phyloP scores from a whole-genome alignment of 2,888 invertebrate species.

The Yponomeuta plumbellus region DNA sequence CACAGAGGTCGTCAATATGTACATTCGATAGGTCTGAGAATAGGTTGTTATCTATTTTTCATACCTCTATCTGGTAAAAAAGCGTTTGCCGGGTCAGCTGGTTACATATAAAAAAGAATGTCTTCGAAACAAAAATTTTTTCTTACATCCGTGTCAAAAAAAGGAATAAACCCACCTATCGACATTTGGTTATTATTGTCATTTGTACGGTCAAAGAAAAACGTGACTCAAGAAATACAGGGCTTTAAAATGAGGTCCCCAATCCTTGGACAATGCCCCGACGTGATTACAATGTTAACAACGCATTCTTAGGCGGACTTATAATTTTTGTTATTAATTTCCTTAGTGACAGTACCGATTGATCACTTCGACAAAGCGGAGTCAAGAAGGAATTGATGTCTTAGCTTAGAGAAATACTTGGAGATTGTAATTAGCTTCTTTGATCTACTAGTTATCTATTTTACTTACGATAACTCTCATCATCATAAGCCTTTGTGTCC shows the following conservation, averaged over 20 bases:
- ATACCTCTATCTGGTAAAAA: no score
- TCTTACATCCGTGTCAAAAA: conserved; percentile 6
- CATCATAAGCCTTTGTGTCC: no score
- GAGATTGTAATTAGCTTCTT: no score
- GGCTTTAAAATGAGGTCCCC: not conserved
- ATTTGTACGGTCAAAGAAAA: not conserved
- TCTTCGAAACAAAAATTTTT: not conserved
- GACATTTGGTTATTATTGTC: conserved; percentile 5
- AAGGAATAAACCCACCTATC: not conserved
- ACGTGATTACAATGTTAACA: conserved; percentile 11
- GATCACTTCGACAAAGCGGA: not conserved
- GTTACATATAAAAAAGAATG: no score
- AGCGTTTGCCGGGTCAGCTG: no score
- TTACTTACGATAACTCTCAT: no score
- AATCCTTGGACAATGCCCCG: conserved; percentile 4
- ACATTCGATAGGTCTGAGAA: no score
- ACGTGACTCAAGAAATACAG: not conserved
- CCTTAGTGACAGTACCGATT: not conserved
- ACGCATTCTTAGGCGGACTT: not conserved
- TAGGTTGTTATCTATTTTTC: no score
- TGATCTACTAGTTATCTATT: no score
- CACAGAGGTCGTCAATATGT: no score
- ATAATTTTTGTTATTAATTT: conserved; percentile 3
- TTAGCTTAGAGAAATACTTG: not conserved
- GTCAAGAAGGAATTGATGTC: not conserved